phyloP scores from a whole-genome alignment of 1,140 invertebrate species.

The Pseudomyrmex dendroicus region DNA sequence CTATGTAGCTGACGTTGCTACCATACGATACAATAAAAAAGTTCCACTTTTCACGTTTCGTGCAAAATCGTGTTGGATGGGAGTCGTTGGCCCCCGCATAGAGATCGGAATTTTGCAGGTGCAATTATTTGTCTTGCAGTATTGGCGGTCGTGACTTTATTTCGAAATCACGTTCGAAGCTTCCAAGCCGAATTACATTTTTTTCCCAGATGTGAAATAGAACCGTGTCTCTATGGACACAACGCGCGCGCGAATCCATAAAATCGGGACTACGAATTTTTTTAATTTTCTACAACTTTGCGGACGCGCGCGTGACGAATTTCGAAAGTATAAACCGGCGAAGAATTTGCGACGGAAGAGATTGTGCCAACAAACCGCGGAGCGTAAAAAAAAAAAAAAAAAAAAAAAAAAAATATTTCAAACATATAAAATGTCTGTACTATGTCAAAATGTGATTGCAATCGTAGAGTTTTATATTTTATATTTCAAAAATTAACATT shows the following conservation, averaged over 20 bases:
- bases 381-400: no score
- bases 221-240: constrained; percentile 41
- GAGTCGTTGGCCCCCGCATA: neutral
- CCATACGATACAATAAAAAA: neutral
- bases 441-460: no score
- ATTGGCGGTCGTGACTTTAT: constrained; percentile 60
- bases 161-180: constrained; percentile 55
- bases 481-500: no score
- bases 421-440: no score
- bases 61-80: neutral
- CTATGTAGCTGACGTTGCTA: neutral
- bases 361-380: neutral
- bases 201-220: constrained; percentile 43
- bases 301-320: constrained; percentile 42
- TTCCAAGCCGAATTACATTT: constrained; percentile 55
- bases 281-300: constrained; percentile 47
- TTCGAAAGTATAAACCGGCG: constrained; percentile 42
- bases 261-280: constrained; percentile 45
- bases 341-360: constrained; percentile 8
- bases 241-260: constrained; percentile 22
- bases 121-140: constrained; percentile 60
- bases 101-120: constrained; percentile 45
- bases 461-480: no score
- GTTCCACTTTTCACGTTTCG: constrained; percentile 15
- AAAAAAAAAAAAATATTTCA: no score